Percentiles rank a stretch among this genome's conserved stretches.
Conservation (phyloP, 2,797 vertebrate genomes). For the Euthynnus affinis region DNA sequence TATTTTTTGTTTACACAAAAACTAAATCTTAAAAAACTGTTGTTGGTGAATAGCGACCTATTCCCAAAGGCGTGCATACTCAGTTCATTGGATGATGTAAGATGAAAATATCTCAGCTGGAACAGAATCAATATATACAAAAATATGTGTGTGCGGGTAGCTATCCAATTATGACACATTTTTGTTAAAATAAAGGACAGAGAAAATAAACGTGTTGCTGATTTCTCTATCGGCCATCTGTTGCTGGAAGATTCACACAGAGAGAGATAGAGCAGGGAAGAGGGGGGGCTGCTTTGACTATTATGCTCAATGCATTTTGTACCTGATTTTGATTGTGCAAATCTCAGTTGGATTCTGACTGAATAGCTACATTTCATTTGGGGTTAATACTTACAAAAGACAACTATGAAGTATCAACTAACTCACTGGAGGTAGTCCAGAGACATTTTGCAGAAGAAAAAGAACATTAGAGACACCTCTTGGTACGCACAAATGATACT, state of each 20-base stretch:
- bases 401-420: constrained; percentile 10
- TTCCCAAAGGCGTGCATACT: constrained; percentile 45
- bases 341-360: constrained; percentile 27
- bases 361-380: constrained; percentile 37
- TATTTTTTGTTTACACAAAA: constrained; percentile 35
- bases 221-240: constrained; percentile 85
- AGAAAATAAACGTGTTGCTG: constrained; percentile 86
- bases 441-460: constrained; percentile 20
- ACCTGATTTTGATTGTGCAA: constrained; percentile 62
- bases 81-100: constrained; percentile 55
- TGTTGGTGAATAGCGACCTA: constrained; percentile 42
- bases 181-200: constrained; percentile 80
- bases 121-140: constrained; percentile 69
- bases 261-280: constrained; percentile 38
- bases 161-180: constrained; percentile 82
- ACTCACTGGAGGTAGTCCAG: constrained; percentile 3
- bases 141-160: constrained; percentile 77
- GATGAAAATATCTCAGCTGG: constrained; percentile 75
- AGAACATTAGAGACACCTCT: constrained; percentile 3
- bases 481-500: constrained; percentile 2
- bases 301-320: constrained; percentile 58
- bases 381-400: constrained; percentile 28
- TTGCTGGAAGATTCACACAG: constrained; percentile 81
- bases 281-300: constrained; percentile 55
- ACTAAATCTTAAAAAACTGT: constrained; percentile 38